Base-by-base conservation (phyloP, 2,888 invertebrate genomes). In the Lepetodrilus schrolli region DNA sequence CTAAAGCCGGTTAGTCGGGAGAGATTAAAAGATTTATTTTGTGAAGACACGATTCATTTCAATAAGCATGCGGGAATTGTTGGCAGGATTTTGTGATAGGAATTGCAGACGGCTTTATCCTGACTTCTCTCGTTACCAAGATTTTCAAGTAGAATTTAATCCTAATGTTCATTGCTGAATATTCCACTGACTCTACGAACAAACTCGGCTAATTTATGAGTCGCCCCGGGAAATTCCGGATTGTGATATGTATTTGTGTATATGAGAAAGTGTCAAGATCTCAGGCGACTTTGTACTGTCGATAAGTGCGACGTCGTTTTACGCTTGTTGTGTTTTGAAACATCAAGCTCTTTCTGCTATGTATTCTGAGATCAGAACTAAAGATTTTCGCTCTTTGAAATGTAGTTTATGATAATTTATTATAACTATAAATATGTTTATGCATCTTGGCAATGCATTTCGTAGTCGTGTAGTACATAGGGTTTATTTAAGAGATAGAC, bases 181-280 rank as follows among this genome's bases (percentile, higher is more conserved):
- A 30, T 58, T 26, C 58, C 13, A 26, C 17, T 58, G 58, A 30
- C 30, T 58, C 26, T 21, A 30, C 17, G 50, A 21, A 17, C 50
- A 50, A 21, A 17, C 50, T 21, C 5, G 8, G 17, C 17, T 26
- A 26, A 58, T 58, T 58, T 58, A 58, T 58, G 58, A 30, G 58
- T 58, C 58, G 58, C 58, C 58, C 17, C 34, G 34, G 13, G 58
- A 30, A 34, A 58, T 58, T 30, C 34, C 4, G 30, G 34, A 30
- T 58, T 26, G 13, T 10, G 58, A 58, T 30, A 58, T 58, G 58
- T 58, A 58, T 58, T 58, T 8, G 34, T 34, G 58, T 58, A 58
- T 34, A 58, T 58, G 30, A 58, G 30, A 30, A 58, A 30, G 58
- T 34, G 58, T 58, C 58, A 58, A 58, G 58, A 58, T 58, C 23